These are phyloP conservation scores for Leptocoma aspasia DNA, from an alignment of 2,113 vertebrate genomes.

Conservation along the genomic window DNA sequence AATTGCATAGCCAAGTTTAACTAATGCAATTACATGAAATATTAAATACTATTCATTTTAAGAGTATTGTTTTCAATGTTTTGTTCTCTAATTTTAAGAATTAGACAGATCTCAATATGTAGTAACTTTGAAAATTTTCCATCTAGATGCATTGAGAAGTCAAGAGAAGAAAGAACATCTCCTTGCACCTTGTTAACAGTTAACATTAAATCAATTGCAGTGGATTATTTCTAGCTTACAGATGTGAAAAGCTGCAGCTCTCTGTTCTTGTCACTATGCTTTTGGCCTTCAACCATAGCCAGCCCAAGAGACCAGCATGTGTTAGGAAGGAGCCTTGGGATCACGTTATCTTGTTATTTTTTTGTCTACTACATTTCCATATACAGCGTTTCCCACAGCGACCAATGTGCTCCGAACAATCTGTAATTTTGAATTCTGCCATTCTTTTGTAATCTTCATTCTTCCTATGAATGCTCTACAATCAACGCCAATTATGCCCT, in stretches of 20 bases:
- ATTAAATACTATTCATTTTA: slow-evolving; percentile 60
- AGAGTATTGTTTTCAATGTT: slow-evolving; percentile 28
- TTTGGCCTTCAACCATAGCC: neutral
- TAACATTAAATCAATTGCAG: neutral
- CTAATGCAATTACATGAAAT: slow-evolving; percentile 53
- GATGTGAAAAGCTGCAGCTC: neutral
- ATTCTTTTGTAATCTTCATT: neutral
- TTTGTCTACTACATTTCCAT: neutral
- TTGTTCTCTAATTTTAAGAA: slow-evolving; percentile 51
- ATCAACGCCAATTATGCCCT: neutral
- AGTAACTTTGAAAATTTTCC: slow-evolving; percentile 22
- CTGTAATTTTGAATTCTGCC: neutral
- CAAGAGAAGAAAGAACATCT: neutral
- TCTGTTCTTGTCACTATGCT: neutral
- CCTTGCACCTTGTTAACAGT: neutral
- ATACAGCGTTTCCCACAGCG: neutral
- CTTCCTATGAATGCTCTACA: neutral
- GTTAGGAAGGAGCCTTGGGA: neutral
- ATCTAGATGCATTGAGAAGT: neutral
- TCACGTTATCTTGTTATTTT: neutral
- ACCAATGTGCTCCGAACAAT: neutral
- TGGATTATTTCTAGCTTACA: neutral
- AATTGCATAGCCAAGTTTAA: slow-evolving; percentile 59
- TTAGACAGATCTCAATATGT: slow-evolving; percentile 34
- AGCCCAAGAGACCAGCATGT: neutral